Evolutionary conservation across 2,888 invertebrate genomes (phyloP).

Genomic region (Ctenicera cuprea): DNA sequence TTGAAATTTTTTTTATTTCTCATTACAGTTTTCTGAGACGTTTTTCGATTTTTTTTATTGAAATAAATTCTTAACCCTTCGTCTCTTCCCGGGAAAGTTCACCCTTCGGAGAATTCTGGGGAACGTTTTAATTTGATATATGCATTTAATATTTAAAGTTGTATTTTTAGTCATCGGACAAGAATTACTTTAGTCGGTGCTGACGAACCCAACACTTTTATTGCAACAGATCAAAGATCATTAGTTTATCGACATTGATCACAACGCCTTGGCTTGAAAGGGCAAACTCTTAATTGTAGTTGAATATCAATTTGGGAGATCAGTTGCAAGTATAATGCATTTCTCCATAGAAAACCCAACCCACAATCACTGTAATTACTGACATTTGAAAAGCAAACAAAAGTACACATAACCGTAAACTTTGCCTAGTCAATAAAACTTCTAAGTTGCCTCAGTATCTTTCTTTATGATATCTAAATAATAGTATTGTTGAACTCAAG

Average conservation of each 20-base stretch:
- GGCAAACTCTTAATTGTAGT: constrained; percentile 15
- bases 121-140: no score
- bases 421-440: constrained; percentile 35
- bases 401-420: constrained; percentile 24
- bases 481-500: constrained; percentile 51
- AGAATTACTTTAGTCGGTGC: neutral
- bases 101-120: no score
- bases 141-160: no score
- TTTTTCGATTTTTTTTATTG: no score
- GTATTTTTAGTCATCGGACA: no score
- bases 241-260: constrained; percentile 5
- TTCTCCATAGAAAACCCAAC: constrained; percentile 16
- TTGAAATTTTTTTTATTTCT: no score
- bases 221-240: neutral
- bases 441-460: constrained; percentile 42
- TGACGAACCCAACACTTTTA: neutral
- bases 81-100: no score
- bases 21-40: no score
- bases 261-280: neutral
- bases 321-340: constrained; percentile 6
- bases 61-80: no score
- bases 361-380: constrained; percentile 34
- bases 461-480: constrained; percentile 53
- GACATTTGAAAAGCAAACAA: constrained; percentile 41
- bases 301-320: constrained; percentile 28